These are phyloP conservation scores for Oxyteleia sp. DNA, from an alignment of 2,888 invertebrate species.

Conservation along the genomic window DNA sequence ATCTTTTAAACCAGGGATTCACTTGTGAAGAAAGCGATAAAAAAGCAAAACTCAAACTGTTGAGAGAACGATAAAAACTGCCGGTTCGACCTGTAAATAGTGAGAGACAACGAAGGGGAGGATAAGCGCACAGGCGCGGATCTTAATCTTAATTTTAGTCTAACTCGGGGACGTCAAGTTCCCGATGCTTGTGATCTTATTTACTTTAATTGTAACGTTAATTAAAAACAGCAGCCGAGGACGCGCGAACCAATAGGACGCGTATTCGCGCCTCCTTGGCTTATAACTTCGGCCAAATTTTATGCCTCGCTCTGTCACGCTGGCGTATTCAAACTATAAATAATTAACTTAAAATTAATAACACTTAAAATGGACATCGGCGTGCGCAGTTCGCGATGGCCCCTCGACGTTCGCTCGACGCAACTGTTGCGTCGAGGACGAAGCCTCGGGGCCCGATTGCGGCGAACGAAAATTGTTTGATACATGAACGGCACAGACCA, in stretches of 20 bases:
- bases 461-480: slow-evolving; percentile 57
- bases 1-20: slow-evolving; percentile 19
- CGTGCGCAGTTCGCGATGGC: slow-evolving; percentile 23
- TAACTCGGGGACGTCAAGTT: slow-evolving; percentile 81
- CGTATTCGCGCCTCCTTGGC: slow-evolving; percentile 82
- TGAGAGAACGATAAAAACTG: slow-evolving; percentile 43
- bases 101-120: slow-evolving; percentile 47
- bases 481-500: no score
- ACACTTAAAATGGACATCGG: slow-evolving; percentile 1
- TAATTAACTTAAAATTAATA: neutral
- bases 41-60: slow-evolving; percentile 19
- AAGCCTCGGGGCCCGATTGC: slow-evolving; percentile 52
- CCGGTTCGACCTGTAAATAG: slow-evolving; percentile 77
- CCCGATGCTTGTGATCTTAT: slow-evolving; percentile 87
- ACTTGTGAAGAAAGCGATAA: slow-evolving; percentile 31
- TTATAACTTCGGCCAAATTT: slow-evolving; percentile 81
- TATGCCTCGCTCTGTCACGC: slow-evolving; percentile 81
- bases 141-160: slow-evolving; percentile 81
- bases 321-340: slow-evolving; percentile 10
- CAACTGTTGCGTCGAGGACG: slow-evolving; percentile 70
- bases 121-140: slow-evolving; percentile 63
- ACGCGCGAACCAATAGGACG: slow-evolving; percentile 80
- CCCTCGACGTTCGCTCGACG: slow-evolving; percentile 55
- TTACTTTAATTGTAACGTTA: slow-evolving; percentile 81
- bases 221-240: slow-evolving; percentile 76